Evolutionary conservation across 2,113 vertebrate genomes (phyloP), one percentile per base, ranked within the genome.

Genomic region (Sceloporus tristichus): DNA sequence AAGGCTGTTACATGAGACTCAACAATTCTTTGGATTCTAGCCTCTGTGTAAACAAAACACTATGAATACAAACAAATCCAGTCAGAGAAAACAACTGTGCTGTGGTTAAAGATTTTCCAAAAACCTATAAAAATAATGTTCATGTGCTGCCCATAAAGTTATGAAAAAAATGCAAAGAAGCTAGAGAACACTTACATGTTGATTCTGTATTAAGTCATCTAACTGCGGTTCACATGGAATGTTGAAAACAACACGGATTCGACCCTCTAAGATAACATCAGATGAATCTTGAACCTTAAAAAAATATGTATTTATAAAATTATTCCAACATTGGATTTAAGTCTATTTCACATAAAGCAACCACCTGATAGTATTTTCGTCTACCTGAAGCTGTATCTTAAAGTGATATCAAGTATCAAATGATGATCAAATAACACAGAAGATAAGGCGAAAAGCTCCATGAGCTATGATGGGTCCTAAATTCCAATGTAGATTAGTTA

Each of bases 191-290:
- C 99, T 98, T 95, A 99, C 99, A 85, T 99, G 98, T 93, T 99
- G 99, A 95, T 99, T 99, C 92, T 98, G 98, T 96, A 99, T 99
- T 90, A 99, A 96, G 89, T 95, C 86, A 85, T 99, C 98, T 81
- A 99, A 97, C 92, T 98, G 98, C 9, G 99, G 99, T 92, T 99
- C 99, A 92, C 97, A 98, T 0, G 98, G 98, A 94, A 99, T 97
- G 70, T 88, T 98, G 95, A 99, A 99, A 91, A 99, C 96, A 75
- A 99, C 98, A 42, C 99, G 97, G 84, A 99, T 97, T 91, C 99
- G 97, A 23, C 98, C 98, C 76, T 99, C 99, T 92, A 94, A 95
- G 85, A 99, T 98, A 94, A 99, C 98, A 91, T 99, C 99, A 29
- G 91, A 95, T 16, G 98, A 99, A 90, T 99, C 98, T 19, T 98